phyloP scores from a whole-genome alignment of 1,140 invertebrate genomes.

The Drosophila novamexicana region DNA sequence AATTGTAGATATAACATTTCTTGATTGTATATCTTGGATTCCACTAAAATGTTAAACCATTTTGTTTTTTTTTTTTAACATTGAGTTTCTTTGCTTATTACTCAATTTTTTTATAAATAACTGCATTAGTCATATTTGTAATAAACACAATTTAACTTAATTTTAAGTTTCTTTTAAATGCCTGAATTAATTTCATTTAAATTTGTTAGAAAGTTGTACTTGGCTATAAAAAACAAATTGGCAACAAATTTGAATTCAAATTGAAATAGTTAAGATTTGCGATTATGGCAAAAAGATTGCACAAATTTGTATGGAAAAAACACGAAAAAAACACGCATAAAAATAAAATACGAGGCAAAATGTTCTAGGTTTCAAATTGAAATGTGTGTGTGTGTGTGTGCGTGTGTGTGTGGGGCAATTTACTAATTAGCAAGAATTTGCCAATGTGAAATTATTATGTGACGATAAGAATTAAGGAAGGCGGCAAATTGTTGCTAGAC shows the following conservation, averaged over 20 bases:
- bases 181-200: not conserved
- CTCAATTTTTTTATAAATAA: no score
- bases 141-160: not conserved
- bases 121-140: no score
- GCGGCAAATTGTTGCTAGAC: conserved; percentile 59
- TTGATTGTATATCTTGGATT: no score
- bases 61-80: no score
- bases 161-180: not conserved
- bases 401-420: conserved; percentile 34
- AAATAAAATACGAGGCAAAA: conserved; percentile 43
- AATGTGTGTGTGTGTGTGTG: not conserved
- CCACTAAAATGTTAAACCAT: no score
- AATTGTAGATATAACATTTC: no score
- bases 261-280: conserved; percentile 33
- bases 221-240: not conserved
- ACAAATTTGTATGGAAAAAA: conserved; percentile 40
- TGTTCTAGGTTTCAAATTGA: conserved; percentile 1
- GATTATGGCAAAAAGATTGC: conserved; percentile 61
- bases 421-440: conserved; percentile 77
- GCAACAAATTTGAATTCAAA: conserved; percentile 10
- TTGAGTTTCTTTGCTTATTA: no score
- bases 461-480: conserved; percentile 73
- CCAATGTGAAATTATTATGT: conserved; percentile 62
- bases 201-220: conserved; percentile 20
- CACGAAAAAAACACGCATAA: conserved; percentile 47